These are phyloP conservation scores for Micronisus gabar DNA, from an alignment of 2,113 vertebrate genomes.

Conservation along the genomic window DNA sequence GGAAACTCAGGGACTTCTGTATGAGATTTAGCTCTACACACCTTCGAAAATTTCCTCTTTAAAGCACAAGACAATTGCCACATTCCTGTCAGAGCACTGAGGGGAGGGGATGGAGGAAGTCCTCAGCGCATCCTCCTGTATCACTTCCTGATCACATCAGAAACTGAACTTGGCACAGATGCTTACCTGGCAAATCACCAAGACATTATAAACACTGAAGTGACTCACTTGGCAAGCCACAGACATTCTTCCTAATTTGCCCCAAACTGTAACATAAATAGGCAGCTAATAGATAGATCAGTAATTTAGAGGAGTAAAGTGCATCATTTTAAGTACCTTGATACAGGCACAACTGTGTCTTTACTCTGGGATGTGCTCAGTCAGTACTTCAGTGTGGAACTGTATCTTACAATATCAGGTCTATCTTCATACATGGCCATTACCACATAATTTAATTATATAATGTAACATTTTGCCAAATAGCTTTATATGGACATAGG, in stretches of 20 bases:
- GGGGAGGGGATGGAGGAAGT: neutral
- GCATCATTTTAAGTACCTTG: neutral
- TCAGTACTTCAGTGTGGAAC: neutral
- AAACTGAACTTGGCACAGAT: neutral
- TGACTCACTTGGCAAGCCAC: conserved; percentile 19
- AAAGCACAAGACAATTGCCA: neutral
- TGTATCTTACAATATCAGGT: neutral
- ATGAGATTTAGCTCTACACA: neutral
- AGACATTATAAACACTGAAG: neutral
- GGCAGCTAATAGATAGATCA: neutral
- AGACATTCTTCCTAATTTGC: neutral
- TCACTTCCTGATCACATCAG: neutral
- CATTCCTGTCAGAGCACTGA: neutral
- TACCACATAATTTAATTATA: neutral
- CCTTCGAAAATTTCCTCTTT: neutral
- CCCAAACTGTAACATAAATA: neutral
- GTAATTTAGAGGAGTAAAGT: neutral
- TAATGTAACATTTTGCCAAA: neutral
- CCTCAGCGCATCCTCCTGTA: neutral
- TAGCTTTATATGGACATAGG: neutral
- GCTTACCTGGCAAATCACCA: neutral
- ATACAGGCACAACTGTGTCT: fast-evolving
- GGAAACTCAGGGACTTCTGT: neutral
- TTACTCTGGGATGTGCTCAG: neutral
- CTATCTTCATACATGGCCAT: fast-evolving